Conservation (phyloP, 2,113 vertebrate species). For the Ctenomys sociabilis region DNA sequence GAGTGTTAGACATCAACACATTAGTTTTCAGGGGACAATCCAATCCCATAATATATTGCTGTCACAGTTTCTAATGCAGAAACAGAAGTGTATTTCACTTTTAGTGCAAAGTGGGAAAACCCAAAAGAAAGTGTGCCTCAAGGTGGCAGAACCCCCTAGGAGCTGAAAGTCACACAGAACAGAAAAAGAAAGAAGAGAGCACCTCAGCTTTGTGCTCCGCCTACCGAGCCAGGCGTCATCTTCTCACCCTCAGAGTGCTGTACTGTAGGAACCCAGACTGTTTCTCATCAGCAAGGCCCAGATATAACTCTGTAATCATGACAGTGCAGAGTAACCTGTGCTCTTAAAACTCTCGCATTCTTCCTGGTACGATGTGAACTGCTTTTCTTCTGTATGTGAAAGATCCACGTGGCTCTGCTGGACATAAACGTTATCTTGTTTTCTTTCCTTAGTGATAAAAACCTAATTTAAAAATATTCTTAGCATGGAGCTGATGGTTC, state of each 20-base stretch:
- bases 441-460: not conserved
- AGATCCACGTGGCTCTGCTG: not conserved
- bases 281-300: not conserved
- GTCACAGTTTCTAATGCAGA: not conserved
- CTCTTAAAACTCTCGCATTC: not conserved
- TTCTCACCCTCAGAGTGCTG: not conserved
- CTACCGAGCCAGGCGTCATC: not conserved
- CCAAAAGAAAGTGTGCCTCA: not conserved
- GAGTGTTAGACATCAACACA: not conserved
- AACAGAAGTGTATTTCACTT: not conserved
- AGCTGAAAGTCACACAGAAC: not conserved
- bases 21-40: not conserved
- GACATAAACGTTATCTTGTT: not conserved
- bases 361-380: not conserved
- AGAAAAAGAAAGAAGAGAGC: not conserved
- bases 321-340: not conserved
- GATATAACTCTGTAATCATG: not conserved
- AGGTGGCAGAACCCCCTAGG: not conserved
- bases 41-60: not conserved
- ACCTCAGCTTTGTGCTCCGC: not conserved
- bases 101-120: not conserved
- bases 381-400: not conserved
- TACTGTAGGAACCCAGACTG: not conserved
- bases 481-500: not conserved
- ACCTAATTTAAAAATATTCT: not conserved